Evolutionary conservation across 2,113 vertebrate genomes (phyloP).

Genomic region (Varanus salvator): DNA sequence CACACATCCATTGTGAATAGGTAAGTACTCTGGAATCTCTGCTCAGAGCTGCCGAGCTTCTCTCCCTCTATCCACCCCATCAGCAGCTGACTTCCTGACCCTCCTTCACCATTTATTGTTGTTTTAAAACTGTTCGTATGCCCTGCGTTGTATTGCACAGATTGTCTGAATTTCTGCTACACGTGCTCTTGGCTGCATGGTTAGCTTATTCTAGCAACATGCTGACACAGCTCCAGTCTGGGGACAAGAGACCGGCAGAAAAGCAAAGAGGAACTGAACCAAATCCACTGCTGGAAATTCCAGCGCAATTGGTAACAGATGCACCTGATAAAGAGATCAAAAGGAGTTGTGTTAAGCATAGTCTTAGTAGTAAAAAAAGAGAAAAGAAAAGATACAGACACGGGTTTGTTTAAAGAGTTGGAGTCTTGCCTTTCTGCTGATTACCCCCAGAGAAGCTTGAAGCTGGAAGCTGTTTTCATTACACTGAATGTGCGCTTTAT

Average conservation of each 20-base stretch:
- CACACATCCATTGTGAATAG: conserved; percentile 85
- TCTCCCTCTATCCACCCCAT: background rate
- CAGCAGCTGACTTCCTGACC: background rate
- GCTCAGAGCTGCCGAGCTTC: background rate
- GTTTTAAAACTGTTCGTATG: background rate
- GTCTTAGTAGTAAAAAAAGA: conserved; percentile 15
- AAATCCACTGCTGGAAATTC: conserved; percentile 50
- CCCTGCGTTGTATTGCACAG: background rate
- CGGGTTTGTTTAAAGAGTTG: conserved; percentile 19
- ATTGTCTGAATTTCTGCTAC: conserved; percentile 22
- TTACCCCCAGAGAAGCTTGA: conserved; percentile 35
- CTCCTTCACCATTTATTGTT: background rate
- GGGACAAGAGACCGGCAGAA: conserved; percentile 44
- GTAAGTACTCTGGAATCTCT: conserved; percentile 48
- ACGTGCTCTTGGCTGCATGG: background rate
- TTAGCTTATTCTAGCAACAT: conserved; percentile 31
- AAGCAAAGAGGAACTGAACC: conserved; percentile 53
- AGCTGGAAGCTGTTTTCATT: background rate
- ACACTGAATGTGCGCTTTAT: background rate
- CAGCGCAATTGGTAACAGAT: conserved; percentile 56
- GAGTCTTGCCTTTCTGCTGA: conserved; percentile 41
- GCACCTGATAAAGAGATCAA: conserved; percentile 59
- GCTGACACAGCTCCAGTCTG: conserved; percentile 48
- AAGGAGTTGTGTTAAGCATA: conserved; percentile 53
- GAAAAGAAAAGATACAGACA: conserved; percentile 25